Conservation (phyloP, 2,797 vertebrate genomes). For the Molossus alvarezi region DNA sequence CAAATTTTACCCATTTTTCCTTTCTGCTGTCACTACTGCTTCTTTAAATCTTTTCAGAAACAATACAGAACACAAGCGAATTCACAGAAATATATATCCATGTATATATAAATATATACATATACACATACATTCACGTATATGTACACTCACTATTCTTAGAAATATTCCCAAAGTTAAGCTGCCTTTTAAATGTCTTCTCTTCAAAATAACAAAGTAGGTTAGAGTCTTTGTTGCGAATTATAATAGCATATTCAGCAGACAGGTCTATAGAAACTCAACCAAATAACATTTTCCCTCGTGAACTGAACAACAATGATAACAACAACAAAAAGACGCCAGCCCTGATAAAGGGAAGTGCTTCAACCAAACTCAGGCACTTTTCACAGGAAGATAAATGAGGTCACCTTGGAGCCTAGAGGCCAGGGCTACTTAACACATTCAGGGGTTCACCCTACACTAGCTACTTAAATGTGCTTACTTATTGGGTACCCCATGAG, state of each 20-base stretch:
- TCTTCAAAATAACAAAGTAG: constrained; percentile 58
- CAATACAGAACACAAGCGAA: constrained; percentile 12
- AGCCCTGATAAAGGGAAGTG: neutral
- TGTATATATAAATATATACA: neutral
- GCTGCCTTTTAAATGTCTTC: constrained; percentile 54
- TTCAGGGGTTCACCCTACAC: neutral
- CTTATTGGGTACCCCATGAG: neutral
- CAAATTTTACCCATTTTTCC: neutral
- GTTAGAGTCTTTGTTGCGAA: constrained; percentile 45
- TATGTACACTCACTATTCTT: constrained; percentile 69
- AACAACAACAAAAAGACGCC: neutral
- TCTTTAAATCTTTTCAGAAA: constrained; percentile 26
- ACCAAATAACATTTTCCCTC: constrained; percentile 8
- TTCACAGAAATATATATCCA: neutral
- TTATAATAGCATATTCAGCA: constrained; percentile 17
- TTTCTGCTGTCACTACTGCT: neutral
- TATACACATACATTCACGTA: neutral
- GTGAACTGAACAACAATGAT: constrained; percentile 30
- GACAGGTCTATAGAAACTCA: neutral
- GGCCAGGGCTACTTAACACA: constrained; percentile 5
- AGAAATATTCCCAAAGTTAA: constrained; percentile 69
- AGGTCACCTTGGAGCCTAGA: neutral
- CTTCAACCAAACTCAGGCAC: neutral
- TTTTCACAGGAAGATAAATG: constrained; percentile 2
- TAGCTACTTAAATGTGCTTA: neutral